Base-by-base conservation (phyloP, 2,113 vertebrate genomes). In the Romanogobio albipinnatus region DNA sequence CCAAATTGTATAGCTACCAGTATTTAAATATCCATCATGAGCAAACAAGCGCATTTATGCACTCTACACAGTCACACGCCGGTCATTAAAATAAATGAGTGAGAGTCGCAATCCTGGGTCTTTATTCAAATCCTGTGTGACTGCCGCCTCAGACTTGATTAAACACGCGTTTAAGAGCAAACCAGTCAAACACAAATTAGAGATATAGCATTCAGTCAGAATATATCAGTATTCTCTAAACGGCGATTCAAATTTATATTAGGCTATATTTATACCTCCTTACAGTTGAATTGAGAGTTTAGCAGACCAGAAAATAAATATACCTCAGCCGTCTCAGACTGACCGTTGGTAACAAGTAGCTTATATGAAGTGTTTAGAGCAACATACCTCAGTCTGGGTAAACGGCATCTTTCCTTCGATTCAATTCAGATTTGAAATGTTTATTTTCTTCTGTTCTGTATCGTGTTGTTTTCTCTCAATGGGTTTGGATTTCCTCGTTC, bases 311-410 rank as follows among this genome's bases (percentile, higher is more conserved):
- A 81, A 68, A 11, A 51, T 51, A 79, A 62, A 79, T 47, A 39
- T 59, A 10, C 17, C 76, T 62, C n/a, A n/a, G n/a, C n/a, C n/a
- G n/a, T n/a, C n/a, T n/a, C 58, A 15, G 39, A 10, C 58, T 79
- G 58, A 79, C 76, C 17, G 15, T 51, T 81, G 43, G 61, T 62
- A 80, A 86, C 70, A 64, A 86, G 49, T 53, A 80, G 11, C 11
- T 39, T 26, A 49, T 33, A 53, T 1, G 45, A 51, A 78, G 29
- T 14, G 75, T 33, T 51, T 24, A 73, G 74, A 51, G 70, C 80
- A 64, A 79, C 86, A 15, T 88, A 88, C 87, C 87, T 83, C 64
- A 29, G 53, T 85, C 3, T 66, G 43, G 26, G 56, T 47, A 59
- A 24, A 51, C 14, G 14, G 64, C 76, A 59, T 85, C 76, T 85